Conservation (phyloP, 2,797 vertebrate species). For the Dallia pectoralis region DNA sequence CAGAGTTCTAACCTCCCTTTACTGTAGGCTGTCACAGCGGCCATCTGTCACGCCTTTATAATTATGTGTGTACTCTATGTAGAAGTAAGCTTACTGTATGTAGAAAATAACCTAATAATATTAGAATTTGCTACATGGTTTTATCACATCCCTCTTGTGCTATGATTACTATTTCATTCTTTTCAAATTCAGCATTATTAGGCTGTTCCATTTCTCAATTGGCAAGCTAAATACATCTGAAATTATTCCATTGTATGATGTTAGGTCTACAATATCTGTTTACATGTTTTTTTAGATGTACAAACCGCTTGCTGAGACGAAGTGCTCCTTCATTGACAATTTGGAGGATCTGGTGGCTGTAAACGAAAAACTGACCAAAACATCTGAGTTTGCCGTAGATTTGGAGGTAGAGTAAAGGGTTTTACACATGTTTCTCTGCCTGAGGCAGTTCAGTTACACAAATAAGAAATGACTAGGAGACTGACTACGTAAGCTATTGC, state of each 20-base stretch:
- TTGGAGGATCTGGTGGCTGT: conserved; percentile 87
- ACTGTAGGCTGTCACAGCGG: too few relatives aligned
- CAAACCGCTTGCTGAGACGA: conserved; percentile 77
- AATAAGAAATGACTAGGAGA: background rate
- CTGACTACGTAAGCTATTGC: background rate
- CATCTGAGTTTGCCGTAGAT: conserved; percentile 90
- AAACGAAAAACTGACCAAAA: conserved; percentile 85
- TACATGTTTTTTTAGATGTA: conserved; percentile 74
- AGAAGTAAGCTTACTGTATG: too few relatives aligned
- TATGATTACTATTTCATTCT: too few relatives aligned
- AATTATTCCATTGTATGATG: background rate
- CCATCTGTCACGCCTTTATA: too few relatives aligned
- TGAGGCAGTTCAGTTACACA: background rate
- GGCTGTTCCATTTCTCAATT: too few relatives aligned
- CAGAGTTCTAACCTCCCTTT: too few relatives aligned
- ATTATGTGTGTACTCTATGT: too few relatives aligned
- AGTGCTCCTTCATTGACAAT: conserved; percentile 79
- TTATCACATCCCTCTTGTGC: too few relatives aligned
- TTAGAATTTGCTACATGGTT: too few relatives aligned
- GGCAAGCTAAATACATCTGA: too few relatives aligned
- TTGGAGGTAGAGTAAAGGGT: conserved; percentile 80
- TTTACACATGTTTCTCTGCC: background rate
- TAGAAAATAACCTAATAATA: too few relatives aligned
- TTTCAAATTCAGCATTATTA: too few relatives aligned
- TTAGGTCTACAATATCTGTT: background rate